Percentiles rank a stretch among this genome's conserved stretches.
Conservation (phyloP, 1,140 invertebrate genomes). For the Leptopilina clavipes region DNA sequence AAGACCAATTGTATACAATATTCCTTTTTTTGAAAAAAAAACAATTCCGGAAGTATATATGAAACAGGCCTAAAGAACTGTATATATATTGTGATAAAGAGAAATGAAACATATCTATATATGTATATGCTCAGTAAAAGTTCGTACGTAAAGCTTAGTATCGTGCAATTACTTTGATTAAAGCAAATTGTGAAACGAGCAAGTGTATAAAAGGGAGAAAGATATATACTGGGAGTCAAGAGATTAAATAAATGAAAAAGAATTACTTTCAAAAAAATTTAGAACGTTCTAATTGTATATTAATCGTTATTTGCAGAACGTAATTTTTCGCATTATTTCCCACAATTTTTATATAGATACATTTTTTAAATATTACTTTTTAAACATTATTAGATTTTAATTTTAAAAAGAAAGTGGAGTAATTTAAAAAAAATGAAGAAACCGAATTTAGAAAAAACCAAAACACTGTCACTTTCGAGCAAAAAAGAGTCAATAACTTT, state of each 20-base stretch:
- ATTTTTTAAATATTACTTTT: too few relatives aligned
- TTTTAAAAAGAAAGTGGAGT: background rate
- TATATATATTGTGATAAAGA: background rate
- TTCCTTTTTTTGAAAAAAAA: background rate
- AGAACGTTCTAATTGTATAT: background rate
- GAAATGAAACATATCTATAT: slow-evolving; percentile 13
- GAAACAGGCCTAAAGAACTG: background rate
- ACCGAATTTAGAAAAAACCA: background rate
- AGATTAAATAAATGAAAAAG: slow-evolving; percentile 28
- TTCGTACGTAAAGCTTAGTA: slow-evolving; percentile 22
- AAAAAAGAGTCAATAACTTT: background rate
- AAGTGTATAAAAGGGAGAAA: slow-evolving; percentile 4
- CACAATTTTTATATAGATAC: too few relatives aligned
- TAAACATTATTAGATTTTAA: too few relatives aligned
- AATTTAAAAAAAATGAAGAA: background rate
- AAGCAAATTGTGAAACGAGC: slow-evolving; percentile 27
- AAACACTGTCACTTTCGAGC: slow-evolving; percentile 14
- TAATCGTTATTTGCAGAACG: too few relatives aligned
- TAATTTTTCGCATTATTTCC: too few relatives aligned
- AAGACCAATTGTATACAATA: background rate
- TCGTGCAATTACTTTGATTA: slow-evolving; percentile 28
- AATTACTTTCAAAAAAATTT: slow-evolving; percentile 16
- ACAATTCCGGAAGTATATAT: background rate
- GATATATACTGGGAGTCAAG: slow-evolving; percentile 1
- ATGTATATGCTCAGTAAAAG: background rate